Evolutionary conservation across 2,797 vertebrate genomes (phyloP).

Genomic region (Tokudaia muenninki): DNA sequence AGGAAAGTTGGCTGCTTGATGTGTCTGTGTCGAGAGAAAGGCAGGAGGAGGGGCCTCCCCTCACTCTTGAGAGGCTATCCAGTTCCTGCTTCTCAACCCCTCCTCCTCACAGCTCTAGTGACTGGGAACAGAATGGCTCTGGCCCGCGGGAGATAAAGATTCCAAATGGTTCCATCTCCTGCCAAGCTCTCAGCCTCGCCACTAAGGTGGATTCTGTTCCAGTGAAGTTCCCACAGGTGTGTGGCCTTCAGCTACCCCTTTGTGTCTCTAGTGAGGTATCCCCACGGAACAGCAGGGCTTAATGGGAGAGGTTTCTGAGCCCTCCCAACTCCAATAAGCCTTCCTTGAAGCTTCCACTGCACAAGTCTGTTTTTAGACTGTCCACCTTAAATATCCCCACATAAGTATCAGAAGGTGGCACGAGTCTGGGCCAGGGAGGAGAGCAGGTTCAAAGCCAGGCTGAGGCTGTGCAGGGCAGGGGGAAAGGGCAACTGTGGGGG

Average conservation of each 20-base stretch:
- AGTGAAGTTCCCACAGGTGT: background rate
- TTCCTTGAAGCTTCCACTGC: background rate
- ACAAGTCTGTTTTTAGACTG: background rate
- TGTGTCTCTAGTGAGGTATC: background rate
- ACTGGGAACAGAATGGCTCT: background rate
- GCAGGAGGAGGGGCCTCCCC: background rate
- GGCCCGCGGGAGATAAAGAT: background rate
- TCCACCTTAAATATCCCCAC: background rate
- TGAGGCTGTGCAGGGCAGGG: background rate
- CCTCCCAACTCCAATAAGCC: background rate
- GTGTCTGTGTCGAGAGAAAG: background rate
- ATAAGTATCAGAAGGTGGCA: background rate
- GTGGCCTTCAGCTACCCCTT: background rate
- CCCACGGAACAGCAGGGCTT: background rate
- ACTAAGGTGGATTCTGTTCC: background rate
- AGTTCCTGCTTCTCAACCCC: background rate
- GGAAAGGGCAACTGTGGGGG: background rate
- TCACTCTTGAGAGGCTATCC: background rate
- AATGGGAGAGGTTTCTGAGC: background rate
- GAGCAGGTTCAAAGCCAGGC: background rate
- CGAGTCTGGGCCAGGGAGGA: too few relatives aligned
- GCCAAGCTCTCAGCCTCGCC: background rate
- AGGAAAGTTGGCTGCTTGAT: background rate
- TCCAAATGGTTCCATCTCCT: too few relatives aligned
- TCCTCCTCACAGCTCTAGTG: background rate